Conservation (phyloP, 53 echinoderm and acorn worm genomes). For the Paracentrotus lividus region DNA sequence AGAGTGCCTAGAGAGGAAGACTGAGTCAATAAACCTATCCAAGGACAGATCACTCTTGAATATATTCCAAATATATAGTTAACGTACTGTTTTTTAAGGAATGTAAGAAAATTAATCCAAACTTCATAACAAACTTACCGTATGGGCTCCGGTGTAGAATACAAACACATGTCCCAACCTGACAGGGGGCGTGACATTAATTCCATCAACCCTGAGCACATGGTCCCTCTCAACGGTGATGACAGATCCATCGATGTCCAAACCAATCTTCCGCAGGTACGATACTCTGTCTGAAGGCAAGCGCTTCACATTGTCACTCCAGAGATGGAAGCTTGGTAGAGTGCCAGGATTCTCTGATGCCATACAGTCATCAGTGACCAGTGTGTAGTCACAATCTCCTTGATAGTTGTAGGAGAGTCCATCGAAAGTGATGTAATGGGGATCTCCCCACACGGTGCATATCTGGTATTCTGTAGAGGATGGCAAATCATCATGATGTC, state of each 20-base stretch:
- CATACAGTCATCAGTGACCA: conserved; percentile 77
- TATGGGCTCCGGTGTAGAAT: conserved; percentile 68
- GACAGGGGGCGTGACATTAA: conserved; percentile 71
- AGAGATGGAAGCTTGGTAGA: conserved; percentile 77
- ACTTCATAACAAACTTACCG: conserved; percentile 60
- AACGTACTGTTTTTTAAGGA: no score
- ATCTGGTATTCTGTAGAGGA: conserved; percentile 57
- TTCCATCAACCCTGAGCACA: conserved; percentile 78
- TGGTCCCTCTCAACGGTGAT: conserved; percentile 71
- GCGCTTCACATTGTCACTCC: conserved; percentile 82
- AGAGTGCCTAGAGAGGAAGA: no score
- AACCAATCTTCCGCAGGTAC: conserved; percentile 72
- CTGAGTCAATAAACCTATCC: no score
- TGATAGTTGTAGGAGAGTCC: conserved; percentile 84
- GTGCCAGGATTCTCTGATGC: neutral
- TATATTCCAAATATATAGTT: no score
- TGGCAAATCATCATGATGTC: neutral
- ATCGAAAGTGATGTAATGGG: conserved; percentile 97
- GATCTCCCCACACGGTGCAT: conserved; percentile 95
- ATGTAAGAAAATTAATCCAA: no score
- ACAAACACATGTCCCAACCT: conserved; percentile 57
- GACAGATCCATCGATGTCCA: conserved; percentile 62
- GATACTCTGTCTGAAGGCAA: conserved; percentile 81
- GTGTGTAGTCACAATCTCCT: conserved; percentile 93
- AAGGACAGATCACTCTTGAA: no score